phyloP scores from a whole-genome alignment of 2,888 invertebrate species.

The Oscheius sp. region DNA sequence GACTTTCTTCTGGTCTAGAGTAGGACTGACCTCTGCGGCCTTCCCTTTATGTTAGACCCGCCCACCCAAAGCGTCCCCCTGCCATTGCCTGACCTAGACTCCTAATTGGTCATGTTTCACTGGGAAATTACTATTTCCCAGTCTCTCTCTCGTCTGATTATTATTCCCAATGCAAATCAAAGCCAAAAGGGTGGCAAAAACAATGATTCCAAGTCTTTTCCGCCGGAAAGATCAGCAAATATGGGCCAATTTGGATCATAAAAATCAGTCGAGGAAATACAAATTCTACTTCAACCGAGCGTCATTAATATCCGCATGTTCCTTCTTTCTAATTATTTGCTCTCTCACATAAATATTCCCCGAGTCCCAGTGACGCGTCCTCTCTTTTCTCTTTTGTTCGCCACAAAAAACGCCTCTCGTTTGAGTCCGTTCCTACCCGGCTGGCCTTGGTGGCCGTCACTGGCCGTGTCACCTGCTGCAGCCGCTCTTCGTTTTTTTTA shows the following conservation, averaged over 20 bases:
- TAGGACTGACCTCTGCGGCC: slow-evolving; percentile 13
- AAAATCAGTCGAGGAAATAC: too few relatives aligned
- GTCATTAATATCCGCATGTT: not conserved
- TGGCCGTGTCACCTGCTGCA: slow-evolving; percentile 18
- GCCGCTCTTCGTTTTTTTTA: not conserved
- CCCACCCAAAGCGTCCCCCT: slow-evolving; percentile 7
- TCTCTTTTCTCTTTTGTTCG: not conserved
- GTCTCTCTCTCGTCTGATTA: not conserved
- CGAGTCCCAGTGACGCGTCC: not conserved
- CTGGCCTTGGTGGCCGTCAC: slow-evolving; percentile 17
- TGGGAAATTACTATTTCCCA: too few relatives aligned
- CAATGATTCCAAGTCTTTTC: not conserved
- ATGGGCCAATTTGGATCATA: not conserved
- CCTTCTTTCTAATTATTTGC: not conserved
- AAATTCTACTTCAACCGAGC: too few relatives aligned
- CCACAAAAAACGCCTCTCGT: slow-evolving; percentile 4
- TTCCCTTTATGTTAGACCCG: slow-evolving; percentile 7
- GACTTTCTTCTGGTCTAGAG: not conserved
- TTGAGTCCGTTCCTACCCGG: not conserved
- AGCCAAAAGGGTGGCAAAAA: not conserved
- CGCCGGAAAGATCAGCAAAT: too few relatives aligned
- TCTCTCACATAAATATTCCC: not conserved
- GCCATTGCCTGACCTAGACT: not conserved
- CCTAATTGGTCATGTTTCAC: not conserved
- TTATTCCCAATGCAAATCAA: too few relatives aligned